Base-by-base conservation (phyloP, 1,140 invertebrate genomes). In the Drosophila asahinai region DNA sequence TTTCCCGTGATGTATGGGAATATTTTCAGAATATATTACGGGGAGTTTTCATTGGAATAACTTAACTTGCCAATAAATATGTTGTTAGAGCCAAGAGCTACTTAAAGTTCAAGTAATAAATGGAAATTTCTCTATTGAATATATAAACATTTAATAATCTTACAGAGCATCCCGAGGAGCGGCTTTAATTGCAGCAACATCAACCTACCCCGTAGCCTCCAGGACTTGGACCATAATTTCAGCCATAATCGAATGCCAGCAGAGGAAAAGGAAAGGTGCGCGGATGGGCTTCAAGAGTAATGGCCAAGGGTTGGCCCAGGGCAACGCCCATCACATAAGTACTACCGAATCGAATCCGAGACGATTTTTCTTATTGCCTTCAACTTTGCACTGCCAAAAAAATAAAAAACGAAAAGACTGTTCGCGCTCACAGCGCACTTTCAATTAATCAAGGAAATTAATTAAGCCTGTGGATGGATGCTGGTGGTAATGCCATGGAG, bases 371-470 rank as follows among this genome's bases (percentile, higher is more conserved):
- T 73, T 72, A 79, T 90, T 67, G 81, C 84, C 84, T 87, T 89
- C 83, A 86, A 86, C 84, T 89, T 87, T 87, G 77, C 84, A 89
- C 81, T 80, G 80, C 67, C 77, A 80, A 78, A 78, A 66, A 64
- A 33, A 36, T 36, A 61, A 49, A 17, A 33, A 62, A 51, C 25
- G 54, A 63, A 73, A 64, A 49, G 30, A 66, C 40, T 33, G 51
- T 43, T 49, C 45, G 49, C 19, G 25, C 62, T 51, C 67, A 57
- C 72, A 76, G 79, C 71, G 76, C 86, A 89, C 86, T 89, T 89
- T 89, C 86, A 89, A 89, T 89, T 89, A 90, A 89, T 89, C 86
- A 89, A 89, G 78, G 86, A 86, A 89, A 89, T 90, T 89, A 89
- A 89, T 89, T 89, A 89, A 89, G 86, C 51, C 75, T 68, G 64